phyloP scores from a whole-genome alignment of 2,888 invertebrate genomes.

The Acrocera orbiculus region DNA sequence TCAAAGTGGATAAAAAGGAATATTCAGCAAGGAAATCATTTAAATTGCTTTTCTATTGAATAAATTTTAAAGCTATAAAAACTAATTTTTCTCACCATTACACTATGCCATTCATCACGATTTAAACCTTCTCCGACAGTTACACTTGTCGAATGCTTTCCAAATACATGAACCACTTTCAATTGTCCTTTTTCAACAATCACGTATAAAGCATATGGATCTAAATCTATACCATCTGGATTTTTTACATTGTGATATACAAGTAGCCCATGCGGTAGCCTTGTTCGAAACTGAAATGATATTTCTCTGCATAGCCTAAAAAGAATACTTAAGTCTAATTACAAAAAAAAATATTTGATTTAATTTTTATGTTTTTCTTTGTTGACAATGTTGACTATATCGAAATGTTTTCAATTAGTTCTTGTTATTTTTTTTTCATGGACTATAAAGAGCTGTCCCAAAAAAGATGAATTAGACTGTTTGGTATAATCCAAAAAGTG shows the following conservation, averaged over 20 bases:
- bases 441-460: too few relatives aligned
- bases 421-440: too few relatives aligned
- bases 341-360: not conserved
- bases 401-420: too few relatives aligned
- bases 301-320: conserved; percentile 68
- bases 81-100: conserved; percentile 38
- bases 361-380: too few relatives aligned
- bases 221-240: conserved; percentile 56
- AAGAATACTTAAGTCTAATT: not conserved
- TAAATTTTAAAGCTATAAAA: not conserved
- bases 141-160: conserved; percentile 63
- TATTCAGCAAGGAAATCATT: not conserved
- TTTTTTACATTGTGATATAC: conserved; percentile 85
- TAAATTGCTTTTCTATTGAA: not conserved
- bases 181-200: conserved; percentile 83
- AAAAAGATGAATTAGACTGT: too few relatives aligned
- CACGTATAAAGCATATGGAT: conserved; percentile 78
- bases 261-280: conserved; percentile 69
- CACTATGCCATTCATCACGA: conserved; percentile 79
- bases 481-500: too few relatives aligned
- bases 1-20: too few relatives aligned
- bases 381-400: too few relatives aligned
- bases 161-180: conserved; percentile 82
- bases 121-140: conserved; percentile 78
- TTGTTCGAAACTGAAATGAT: conserved; percentile 73